Evolutionary conservation across 2,113 vertebrate genomes (phyloP).

Genomic region (Columba janthina): DNA sequence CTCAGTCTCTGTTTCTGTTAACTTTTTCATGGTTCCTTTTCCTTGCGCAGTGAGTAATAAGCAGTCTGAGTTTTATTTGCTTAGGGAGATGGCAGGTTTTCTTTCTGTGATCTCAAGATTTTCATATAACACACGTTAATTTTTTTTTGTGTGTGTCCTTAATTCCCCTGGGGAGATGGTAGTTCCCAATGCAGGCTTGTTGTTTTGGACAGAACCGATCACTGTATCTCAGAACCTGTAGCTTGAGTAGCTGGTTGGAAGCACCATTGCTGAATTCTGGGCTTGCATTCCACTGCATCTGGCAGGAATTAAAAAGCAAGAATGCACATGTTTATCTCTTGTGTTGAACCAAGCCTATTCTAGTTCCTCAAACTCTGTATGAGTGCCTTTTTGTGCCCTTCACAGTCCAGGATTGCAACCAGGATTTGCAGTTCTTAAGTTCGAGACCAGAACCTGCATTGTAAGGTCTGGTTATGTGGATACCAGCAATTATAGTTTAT

Average conservation of each 20-base stretch:
- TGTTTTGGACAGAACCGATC: neutral
- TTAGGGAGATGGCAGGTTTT: neutral
- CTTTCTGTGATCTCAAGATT: neutral
- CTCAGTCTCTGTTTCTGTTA: neutral
- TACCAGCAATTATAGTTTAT: neutral
- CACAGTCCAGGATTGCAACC: neutral
- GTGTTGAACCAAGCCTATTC: neutral
- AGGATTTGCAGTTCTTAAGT: neutral
- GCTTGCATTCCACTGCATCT: neutral
- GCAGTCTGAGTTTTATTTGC: neutral
- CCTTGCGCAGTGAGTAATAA: neutral
- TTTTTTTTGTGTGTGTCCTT: neutral
- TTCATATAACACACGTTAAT: neutral
- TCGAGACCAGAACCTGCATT: neutral
- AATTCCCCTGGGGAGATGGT: neutral
- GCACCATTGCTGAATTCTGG: neutral
- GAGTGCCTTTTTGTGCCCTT: neutral
- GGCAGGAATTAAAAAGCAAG: neutral
- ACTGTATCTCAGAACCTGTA: neutral
- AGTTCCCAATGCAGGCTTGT: neutral
- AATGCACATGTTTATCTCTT: neutral
- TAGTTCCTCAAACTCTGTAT: neutral
- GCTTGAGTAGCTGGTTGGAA: neutral
- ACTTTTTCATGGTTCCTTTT: neutral
- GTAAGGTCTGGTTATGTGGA: neutral